Base-by-base conservation (phyloP, 2,888 invertebrate species). In the Hypsopygia costalis region DNA sequence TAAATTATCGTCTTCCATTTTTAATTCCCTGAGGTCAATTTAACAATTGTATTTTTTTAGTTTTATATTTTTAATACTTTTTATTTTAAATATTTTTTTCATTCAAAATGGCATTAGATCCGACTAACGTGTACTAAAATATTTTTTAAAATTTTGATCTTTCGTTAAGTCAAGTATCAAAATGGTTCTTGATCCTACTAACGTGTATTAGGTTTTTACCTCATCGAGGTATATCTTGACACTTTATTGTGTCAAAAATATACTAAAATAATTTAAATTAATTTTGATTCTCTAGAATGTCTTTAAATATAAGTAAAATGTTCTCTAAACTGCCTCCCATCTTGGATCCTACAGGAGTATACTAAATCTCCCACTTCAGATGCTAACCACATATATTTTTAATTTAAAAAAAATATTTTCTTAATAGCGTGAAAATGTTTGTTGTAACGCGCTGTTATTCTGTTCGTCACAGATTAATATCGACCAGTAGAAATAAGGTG, bases 321-420 rank as follows among this genome's bases (percentile, higher is more conserved):
- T 16, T 16, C 16, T 16, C 16, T 16, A 16, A 55, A 55, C 82
- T 83, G 82, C 69, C 65, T 61, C 61, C 62, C 46, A 65, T 58
- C 40, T 59, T 83, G 62, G 82, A 82, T 56, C 81, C 81, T 36
- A 81, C 82, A 36, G 81, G 71, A 49, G 72, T 80, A 10, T 85
- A 83, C 47, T 81, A 71, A 44, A 42, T 43, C 31, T 41, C 35
- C 40, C 29, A 6, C 16, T 5, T 5, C 37, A 37, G 47, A 37
- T 49, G 40, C 36, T 32, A 46, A 51, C 3, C 16, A 3, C 16
- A 16, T 16, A 16, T 16, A 46, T 43, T 51, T 11, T 16, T 36
- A 28, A 1, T 20, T 33, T 16, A 32, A 40, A 21, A 40, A 21
- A 40, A 30, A 16, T 20, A 38, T 43, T 42, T 51, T 49, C 37